Base-by-base conservation (phyloP, 2,888 invertebrate genomes). In the Cheilosia vulpina region DNA sequence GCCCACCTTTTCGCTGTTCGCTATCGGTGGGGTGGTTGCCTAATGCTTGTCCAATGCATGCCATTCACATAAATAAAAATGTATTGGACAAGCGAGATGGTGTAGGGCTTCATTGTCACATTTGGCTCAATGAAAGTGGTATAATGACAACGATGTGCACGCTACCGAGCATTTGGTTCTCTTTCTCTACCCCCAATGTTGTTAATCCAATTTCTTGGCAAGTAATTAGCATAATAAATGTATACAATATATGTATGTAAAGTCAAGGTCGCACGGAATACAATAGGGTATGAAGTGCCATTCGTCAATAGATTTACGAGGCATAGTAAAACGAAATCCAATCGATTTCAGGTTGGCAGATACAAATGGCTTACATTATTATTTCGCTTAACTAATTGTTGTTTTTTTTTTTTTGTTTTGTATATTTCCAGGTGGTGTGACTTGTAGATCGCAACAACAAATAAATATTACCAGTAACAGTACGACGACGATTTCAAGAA, bases 171-270 rank as follows among this genome's bases (percentile, higher is more conserved):
- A 41, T 19, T 34, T 43, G 5, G n/a, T 47, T 24, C 19, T 52
- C 43, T 72, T 41, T 62, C 19, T 55, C 13, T 38, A 4, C 13
- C 4, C 13, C 13, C 7, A 52, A 50, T 27, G 76, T 47, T 72
- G 53, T 60, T 68, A 72, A 72, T 83, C 71, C 78, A 31, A 68
- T 78, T 83, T 78, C 73, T 78, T 83, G 83, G 62, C 83, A 83
- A 83, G 83, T 83, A 79, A 83, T 83, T 83, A 78, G 66, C 62
- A 78, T 38, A 38, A 13, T 38, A 13, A 1, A 38, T 66, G 50
- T 55, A 31, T 55, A n/a, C 2, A 1, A 4, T 27, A 27, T 0
- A 6, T 55, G 9, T 31, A 31, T 13, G 19, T 55, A 41, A 13
- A 41, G 45, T 63, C 73, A 83, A 83, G 83, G 83, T 73, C 55